Percentiles rank a stretch among this genome's conserved stretches.
Conservation (phyloP, 2,113 vertebrate genomes). For the Trinectes maculatus region DNA sequence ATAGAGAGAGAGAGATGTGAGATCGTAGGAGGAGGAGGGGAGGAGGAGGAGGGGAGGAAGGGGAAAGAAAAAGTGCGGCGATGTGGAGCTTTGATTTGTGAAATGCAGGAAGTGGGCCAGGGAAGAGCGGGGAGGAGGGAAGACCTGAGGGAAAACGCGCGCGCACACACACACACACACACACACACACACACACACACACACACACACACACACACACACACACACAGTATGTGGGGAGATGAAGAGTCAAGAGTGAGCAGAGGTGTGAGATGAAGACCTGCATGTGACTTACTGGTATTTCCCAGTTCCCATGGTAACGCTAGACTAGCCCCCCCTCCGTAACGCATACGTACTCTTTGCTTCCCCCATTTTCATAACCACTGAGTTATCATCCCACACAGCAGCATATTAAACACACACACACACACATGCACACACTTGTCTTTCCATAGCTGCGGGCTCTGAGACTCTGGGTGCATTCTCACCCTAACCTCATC, state of each 20-base stretch:
- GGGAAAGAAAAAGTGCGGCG: background rate
- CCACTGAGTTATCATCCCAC: constrained; percentile 44
- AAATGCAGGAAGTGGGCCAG: constrained; percentile 41
- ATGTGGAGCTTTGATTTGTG: constrained; percentile 17
- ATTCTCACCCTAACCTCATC: no score
- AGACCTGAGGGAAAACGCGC: constrained; percentile 9
- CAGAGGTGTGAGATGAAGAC: constrained; percentile 45
- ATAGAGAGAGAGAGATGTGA: no score
- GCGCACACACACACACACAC: no score
- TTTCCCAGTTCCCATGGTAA: constrained; percentile 84
- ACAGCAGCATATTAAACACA: constrained; percentile 30
- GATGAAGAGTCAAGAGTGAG: constrained; percentile 2
- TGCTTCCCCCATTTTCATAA: constrained; percentile 45
- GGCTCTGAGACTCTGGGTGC: background rate
- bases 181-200: no score
- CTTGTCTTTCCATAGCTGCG: background rate
- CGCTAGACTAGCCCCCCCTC: constrained; percentile 29
- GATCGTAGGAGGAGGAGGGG: background rate
- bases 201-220: no score
- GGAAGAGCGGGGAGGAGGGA: constrained; percentile 17
- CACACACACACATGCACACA: constrained; percentile 39
- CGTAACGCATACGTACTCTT: constrained; percentile 13
- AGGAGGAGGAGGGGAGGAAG: background rate
- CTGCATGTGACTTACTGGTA: constrained; percentile 61
- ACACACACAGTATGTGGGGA: background rate